A percentile compares a stretch with the other conserved stretches of the same genome.
Evolutionary conservation across 2,797 vertebrate species (phyloP).

Genomic region (Microhierax caerulescens): DNA sequence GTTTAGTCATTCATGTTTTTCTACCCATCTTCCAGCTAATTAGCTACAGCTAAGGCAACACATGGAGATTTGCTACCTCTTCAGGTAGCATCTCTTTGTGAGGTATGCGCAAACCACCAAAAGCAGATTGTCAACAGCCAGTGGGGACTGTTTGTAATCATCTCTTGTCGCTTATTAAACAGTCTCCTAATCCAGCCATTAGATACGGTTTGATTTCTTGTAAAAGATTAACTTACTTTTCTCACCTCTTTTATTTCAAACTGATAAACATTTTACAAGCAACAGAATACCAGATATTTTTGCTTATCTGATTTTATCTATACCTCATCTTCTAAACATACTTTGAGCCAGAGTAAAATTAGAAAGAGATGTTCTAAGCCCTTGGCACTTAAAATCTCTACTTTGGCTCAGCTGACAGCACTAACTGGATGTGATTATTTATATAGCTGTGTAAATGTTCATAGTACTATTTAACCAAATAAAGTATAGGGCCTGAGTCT

Average conservation of each 20-base stretch:
- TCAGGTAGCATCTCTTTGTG: not conserved
- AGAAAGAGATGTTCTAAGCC: conserved; percentile 50
- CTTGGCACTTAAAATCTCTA: conserved; percentile 25
- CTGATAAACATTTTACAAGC: not conserved
- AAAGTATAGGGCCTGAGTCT: not conserved
- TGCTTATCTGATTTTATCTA: conserved; percentile 46
- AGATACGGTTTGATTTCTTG: not conserved
- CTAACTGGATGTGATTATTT: conserved; percentile 40
- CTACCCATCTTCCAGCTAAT: conserved; percentile 28
- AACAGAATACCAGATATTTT: conserved; percentile 25
- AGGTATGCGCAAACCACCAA: not conserved
- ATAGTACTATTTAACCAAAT: conserved; percentile 19
- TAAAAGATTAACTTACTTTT: conserved; percentile 31
- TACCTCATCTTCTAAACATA: conserved; percentile 38
- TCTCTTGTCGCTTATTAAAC: not conserved
- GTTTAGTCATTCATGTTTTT: not conserved
- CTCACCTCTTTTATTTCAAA: conserved; percentile 41
- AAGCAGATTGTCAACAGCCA: not conserved
- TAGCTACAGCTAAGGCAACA: not conserved
- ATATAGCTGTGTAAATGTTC: conserved; percentile 4
- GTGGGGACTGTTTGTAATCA: not conserved
- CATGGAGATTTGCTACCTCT: not conserved
- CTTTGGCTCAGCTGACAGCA: not conserved
- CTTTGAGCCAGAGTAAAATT: conserved; percentile 47
- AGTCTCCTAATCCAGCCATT: not conserved